A percentile compares a stretch with the other conserved stretches of the same genome.
Conservation (phyloP, 2,888 invertebrate species). For the Mimumesa dahlbomi region DNA sequence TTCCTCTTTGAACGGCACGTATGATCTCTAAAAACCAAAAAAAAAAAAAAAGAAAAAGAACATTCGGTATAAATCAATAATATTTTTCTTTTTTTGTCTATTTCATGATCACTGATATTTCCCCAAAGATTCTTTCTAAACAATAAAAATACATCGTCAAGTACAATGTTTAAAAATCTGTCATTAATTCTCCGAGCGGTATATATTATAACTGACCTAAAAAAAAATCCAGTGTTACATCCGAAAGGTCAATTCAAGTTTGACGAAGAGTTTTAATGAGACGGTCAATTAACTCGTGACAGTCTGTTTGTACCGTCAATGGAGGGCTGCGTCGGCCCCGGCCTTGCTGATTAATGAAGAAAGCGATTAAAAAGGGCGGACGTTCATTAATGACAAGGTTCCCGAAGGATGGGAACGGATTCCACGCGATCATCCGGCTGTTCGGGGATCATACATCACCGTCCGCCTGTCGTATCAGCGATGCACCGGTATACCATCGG, state of each 20-base stretch:
- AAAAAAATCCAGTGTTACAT: too few species aligned
- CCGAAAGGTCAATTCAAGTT: too few species aligned
- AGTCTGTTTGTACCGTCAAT: constrained; percentile 33
- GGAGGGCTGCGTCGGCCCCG: constrained; percentile 15
- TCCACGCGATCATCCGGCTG: constrained; percentile 51
- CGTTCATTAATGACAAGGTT: constrained; percentile 49
- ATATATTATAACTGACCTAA: too few species aligned
- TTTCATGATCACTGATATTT: too few species aligned
- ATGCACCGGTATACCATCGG: neutral
- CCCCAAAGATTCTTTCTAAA: too few species aligned
- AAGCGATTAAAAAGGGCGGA: constrained; percentile 58
- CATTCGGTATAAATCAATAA: constrained; percentile 20
- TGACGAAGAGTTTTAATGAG: neutral
- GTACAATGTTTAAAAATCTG: too few species aligned
- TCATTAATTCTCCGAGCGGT: too few species aligned
- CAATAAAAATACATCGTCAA: too few species aligned
- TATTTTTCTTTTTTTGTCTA: too few species aligned
- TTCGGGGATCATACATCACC: constrained; percentile 61
- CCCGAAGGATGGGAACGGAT: constrained; percentile 44
- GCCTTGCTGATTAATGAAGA: constrained; percentile 52
- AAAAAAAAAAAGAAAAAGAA: neutral
- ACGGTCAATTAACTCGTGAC: constrained; percentile 50
- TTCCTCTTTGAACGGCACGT: constrained; percentile 42
- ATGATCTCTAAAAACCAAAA: constrained; percentile 25
- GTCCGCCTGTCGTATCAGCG: constrained; percentile 35